These are phyloP conservation scores for Polypterus senegalus DNA, from an alignment of 2,113 vertebrate genomes.

Conservation along the genomic window DNA sequence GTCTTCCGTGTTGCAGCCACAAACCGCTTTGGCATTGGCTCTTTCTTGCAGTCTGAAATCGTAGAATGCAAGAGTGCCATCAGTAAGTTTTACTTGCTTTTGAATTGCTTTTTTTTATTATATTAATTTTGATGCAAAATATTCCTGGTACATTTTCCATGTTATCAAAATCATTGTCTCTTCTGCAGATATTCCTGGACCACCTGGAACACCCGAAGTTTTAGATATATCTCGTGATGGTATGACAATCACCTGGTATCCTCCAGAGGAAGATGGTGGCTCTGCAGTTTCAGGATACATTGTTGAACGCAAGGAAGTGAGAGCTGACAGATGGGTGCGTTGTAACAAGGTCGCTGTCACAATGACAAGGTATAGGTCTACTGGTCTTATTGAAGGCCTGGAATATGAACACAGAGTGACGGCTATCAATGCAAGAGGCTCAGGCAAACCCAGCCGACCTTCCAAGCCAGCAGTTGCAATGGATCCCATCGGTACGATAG, in stretches of 20 bases:
- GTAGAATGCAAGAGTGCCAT: conserved; percentile 81
- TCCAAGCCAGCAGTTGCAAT: conserved; percentile 82
- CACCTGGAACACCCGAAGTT: conserved; percentile 75
- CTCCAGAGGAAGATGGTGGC: conserved; percentile 86
- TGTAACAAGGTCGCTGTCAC: conserved; percentile 93
- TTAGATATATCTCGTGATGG: conserved; percentile 90
- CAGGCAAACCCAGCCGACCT: conserved; percentile 81
- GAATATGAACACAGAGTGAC: conserved; percentile 93
- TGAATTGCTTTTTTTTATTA: neutral
- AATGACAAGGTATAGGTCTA: conserved; percentile 94
- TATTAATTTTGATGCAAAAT: neutral
- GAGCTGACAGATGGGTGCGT: conserved; percentile 88
- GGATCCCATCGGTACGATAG: conserved; percentile 79
- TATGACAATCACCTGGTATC: conserved; percentile 92
- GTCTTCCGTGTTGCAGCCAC: conserved; percentile 88
- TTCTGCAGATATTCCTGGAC: conserved; percentile 70
- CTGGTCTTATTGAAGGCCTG: conserved; percentile 84
- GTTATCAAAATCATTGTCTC: conserved; percentile 6
- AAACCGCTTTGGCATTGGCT: conserved; percentile 87
- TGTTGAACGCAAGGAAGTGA: conserved; percentile 91
- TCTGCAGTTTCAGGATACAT: conserved; percentile 87
- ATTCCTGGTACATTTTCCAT: neutral
- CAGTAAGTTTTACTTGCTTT: conserved; percentile 58
- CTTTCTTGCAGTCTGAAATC: conserved; percentile 84
- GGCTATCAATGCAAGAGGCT: conserved; percentile 80